Evolutionary conservation across 2,113 vertebrate genomes (phyloP), one percentile per base, ranked within the genome.

Genomic region (Mastomys coucha): DNA sequence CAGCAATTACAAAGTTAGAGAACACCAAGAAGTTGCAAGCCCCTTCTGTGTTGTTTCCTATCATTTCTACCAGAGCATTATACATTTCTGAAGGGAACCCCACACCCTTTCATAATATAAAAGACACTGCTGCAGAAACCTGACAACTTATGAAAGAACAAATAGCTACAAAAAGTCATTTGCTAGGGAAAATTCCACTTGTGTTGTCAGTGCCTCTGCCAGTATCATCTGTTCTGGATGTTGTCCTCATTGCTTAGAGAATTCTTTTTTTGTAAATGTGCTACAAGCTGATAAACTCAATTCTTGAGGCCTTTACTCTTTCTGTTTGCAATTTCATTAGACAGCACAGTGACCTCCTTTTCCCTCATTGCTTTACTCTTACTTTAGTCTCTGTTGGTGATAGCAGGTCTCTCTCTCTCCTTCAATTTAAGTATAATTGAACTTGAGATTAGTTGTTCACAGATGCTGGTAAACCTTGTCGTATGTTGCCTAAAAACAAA

Each of bases 351-450:
- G 93, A 63, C 72, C 22, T 82, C 78, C 84, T 89, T 96, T 67
- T 65, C 31, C 31, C 31, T 60, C 39, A 76, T 76, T 70, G 72
- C 90, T 91, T 69, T 90, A 45, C 86, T 94, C 94, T 72, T 78
- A 65, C 42, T 75, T 95, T 96, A 89, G 56, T 19, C 36, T 93
- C n/a, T 87, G 51, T 93, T 96, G 42, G 56, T 67, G 86, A 75
- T 45, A 58, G 13, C n/a, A 49, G 6, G 13, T 91, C 51, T 94
- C 69, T 70, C 45, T 85, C 69, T 67, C n/a, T 88, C 42, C 95
- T 96, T 95, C 96, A 97, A 89, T 90, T 96, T 94, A 97, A 95
- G 76, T 58, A 65, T 93, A 92, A 96, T 96, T 94, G 96, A 95
- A 75, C 63, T 91, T 92, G 67, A 72, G 42, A 96, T 97, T 95